Evolutionary conservation across 2,888 invertebrate species (phyloP).

Genomic region (Ectobius pallidus): DNA sequence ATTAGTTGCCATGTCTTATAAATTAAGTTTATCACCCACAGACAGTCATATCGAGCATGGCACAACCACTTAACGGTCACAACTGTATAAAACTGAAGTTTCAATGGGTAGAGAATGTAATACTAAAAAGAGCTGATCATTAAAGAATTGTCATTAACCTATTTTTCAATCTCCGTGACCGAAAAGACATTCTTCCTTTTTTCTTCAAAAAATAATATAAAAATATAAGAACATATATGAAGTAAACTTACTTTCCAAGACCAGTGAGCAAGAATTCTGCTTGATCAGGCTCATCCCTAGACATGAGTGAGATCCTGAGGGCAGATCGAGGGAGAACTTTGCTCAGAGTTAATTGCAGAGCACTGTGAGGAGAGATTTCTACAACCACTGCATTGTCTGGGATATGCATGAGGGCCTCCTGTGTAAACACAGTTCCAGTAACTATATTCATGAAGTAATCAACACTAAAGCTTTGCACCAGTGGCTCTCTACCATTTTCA

Average conservation of each 20-base stretch:
- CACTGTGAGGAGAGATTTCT: slow-evolving; percentile 92
- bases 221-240: neutral
- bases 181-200: no score
- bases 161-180: no score
- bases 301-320: slow-evolving; percentile 83
- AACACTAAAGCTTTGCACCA: slow-evolving; percentile 83
- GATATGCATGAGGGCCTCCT: slow-evolving; percentile 82
- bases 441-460: slow-evolving; percentile 97
- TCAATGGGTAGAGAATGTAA: no score
- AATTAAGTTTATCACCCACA: no score
- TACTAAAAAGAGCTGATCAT: no score
- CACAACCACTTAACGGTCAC: no score
- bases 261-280: slow-evolving; percentile 74
- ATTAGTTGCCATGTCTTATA: no score
- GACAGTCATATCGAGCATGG: no score
- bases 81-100: no score
- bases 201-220: no score
- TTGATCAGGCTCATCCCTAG: slow-evolving; percentile 79
- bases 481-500: slow-evolving; percentile 75
- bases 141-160: no score
- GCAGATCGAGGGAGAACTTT: slow-evolving; percentile 76
- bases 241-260: slow-evolving; percentile 76
- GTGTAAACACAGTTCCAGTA: slow-evolving; percentile 91
- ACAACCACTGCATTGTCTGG: slow-evolving; percentile 88
- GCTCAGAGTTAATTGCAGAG: slow-evolving; percentile 91